Conservation (phyloP, 2,797 vertebrate genomes). For the Danio choprae region DNA sequence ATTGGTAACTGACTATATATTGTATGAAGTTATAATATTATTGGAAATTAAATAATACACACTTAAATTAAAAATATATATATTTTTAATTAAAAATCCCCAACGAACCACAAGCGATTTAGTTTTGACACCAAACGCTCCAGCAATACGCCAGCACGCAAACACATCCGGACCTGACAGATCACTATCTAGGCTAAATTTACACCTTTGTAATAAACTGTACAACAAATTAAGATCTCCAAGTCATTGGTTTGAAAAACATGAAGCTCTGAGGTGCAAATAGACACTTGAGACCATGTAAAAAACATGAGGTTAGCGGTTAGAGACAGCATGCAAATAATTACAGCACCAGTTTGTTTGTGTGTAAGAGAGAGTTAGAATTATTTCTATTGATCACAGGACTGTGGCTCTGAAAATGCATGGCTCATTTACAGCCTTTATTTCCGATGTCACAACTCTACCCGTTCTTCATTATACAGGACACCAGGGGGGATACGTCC, state of each 20-base stretch:
- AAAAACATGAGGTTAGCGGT: background rate
- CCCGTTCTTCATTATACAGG: background rate
- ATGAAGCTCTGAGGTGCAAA: background rate
- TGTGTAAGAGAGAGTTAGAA: background rate
- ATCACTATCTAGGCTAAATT: constrained; percentile 16
- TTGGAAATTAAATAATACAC: background rate
- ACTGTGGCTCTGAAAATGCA: background rate
- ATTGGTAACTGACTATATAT: background rate
- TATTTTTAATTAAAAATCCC: background rate
- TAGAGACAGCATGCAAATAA: constrained; percentile 2
- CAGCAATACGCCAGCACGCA: background rate
- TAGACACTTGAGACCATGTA: background rate
- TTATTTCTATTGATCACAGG: constrained; percentile 41
- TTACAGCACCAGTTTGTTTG: background rate
- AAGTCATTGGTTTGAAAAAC: background rate
- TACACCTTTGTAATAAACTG: constrained; percentile 43
- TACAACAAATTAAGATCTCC: background rate
- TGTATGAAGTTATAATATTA: background rate
- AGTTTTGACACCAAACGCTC: background rate
- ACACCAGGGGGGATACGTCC: too few relatives aligned
- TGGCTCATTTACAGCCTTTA: background rate
- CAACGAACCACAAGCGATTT: background rate
- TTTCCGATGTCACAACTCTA: background rate
- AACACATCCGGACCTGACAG: constrained; percentile 8
- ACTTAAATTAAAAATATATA: background rate